These are phyloP conservation scores for Venustoraphidia nigricollis DNA, from an alignment of 2,888 invertebrate species.

Conservation along the genomic window DNA sequence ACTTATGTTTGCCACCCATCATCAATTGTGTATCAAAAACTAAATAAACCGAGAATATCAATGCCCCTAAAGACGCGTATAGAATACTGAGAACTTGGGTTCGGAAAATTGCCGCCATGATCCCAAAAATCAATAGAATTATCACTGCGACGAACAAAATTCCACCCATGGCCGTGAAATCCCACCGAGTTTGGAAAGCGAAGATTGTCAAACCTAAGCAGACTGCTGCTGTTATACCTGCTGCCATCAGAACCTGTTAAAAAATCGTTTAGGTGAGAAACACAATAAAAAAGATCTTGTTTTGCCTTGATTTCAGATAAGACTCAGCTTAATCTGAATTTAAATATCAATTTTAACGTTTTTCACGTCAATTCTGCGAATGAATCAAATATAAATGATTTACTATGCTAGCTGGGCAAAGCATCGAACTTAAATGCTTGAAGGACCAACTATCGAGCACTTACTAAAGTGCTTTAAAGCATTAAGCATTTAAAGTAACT, in stretches of 20 bases:
- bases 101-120: slow-evolving; percentile 38
- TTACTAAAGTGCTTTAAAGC: too few relatives aligned
- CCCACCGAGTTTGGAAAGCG: slow-evolving; percentile 59
- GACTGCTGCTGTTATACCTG: slow-evolving; percentile 38
- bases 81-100: slow-evolving; percentile 48
- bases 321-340: too few relatives aligned
- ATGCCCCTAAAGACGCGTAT: slow-evolving; percentile 73
- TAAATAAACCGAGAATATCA: slow-evolving; percentile 77
- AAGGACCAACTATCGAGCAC: too few relatives aligned
- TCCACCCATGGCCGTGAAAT: slow-evolving; percentile 69
- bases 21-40: slow-evolving; percentile 88
- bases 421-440: too few relatives aligned
- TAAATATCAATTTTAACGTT: too few relatives aligned
- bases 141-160: slow-evolving; percentile 58
- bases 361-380: too few relatives aligned
- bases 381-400: too few relatives aligned
- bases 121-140: slow-evolving; percentile 63
- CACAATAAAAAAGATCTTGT: not conserved
- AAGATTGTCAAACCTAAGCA: slow-evolving; percentile 42
- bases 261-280: slow-evolving; percentile 10
- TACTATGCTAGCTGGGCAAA: too few relatives aligned
- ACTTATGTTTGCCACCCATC: slow-evolving; percentile 90
- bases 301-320: too few relatives aligned
- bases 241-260: slow-evolving; percentile 34
- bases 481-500: too few relatives aligned